These are phyloP conservation scores for Drosophila recens DNA, from an alignment of 2,888 invertebrate genomes.

Conservation along the genomic window DNA sequence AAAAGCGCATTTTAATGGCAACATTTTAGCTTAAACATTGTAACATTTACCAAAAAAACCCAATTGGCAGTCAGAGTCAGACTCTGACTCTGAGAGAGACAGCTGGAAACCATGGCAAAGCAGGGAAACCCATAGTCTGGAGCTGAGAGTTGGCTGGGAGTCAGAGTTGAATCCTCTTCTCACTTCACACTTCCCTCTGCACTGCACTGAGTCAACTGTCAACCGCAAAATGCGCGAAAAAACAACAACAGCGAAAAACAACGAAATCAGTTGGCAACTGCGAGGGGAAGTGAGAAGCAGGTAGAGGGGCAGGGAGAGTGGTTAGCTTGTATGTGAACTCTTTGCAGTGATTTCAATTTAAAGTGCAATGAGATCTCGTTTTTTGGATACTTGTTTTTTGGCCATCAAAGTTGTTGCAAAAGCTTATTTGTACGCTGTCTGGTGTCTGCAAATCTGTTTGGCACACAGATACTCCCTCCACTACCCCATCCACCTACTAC, in stretches of 20 bases:
- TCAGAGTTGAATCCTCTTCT: conserved; percentile 19
- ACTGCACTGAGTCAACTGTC: conserved; percentile 76
- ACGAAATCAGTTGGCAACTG: conserved; percentile 43
- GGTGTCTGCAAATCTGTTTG: conserved; percentile 69
- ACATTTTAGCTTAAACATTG: conserved; percentile 74
- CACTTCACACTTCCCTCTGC: conserved; percentile 22
- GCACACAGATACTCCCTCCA: conserved; percentile 26
- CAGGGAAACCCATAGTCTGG: conserved; percentile 2
- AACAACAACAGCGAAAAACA: conserved; percentile 31
- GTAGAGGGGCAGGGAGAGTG: neutral
- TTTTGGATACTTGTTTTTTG: conserved; percentile 21
- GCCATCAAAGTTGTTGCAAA: conserved; percentile 53
- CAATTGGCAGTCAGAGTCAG: conserved; percentile 19
- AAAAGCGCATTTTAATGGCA: conserved; percentile 70
- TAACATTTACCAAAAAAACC: conserved; percentile 50
- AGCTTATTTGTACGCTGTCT: conserved; percentile 69
- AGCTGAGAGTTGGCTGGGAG: conserved; percentile 11
- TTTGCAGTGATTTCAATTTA: conserved; percentile 74
- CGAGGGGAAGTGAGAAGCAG: neutral
- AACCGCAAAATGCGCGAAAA: conserved; percentile 73
- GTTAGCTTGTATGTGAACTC: conserved; percentile 45
- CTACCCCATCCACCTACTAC: neutral
- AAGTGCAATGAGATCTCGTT: conserved; percentile 61
- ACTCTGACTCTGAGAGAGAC: neutral
- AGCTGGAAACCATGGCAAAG: neutral